These are phyloP conservation scores for Morone chrysops DNA, from an alignment of 2,113 vertebrate genomes.

Conservation along the genomic window DNA sequence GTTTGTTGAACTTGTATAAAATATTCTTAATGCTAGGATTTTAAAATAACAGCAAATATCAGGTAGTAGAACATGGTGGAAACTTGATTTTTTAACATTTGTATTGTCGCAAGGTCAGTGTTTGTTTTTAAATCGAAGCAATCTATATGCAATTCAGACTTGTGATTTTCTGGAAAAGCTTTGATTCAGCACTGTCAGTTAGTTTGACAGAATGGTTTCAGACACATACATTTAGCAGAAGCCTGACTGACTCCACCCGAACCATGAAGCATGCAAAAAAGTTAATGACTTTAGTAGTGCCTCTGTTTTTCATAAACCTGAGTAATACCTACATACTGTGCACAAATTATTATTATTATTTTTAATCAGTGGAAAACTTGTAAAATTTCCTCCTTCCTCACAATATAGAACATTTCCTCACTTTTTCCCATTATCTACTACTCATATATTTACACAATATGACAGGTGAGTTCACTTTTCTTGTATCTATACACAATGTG, in stretches of 20 bases:
- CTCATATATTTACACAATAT: not conserved
- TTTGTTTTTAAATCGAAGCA: not conserved
- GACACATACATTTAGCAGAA: not conserved
- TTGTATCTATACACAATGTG: not conserved
- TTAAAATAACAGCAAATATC: conserved; percentile 22
- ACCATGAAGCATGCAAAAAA: too few relatives aligned
- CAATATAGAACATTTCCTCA: not conserved
- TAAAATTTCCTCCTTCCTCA: too few relatives aligned
- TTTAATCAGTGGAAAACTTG: not conserved
- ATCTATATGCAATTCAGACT: not conserved
- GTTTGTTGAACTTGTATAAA: conserved; percentile 40
- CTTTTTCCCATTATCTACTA: not conserved
- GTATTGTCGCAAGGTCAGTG: conserved; percentile 4
- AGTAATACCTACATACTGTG: not conserved
- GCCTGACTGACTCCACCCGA: not conserved
- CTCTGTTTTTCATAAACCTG: not conserved
- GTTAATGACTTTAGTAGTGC: not conserved
- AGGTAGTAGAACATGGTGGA: conserved; percentile 14
- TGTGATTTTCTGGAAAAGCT: not conserved
- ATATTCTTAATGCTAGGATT: conserved; percentile 49
- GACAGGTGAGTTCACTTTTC: not conserved
- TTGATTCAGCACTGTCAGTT: not conserved
- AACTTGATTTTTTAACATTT: not conserved
- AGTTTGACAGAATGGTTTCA: conserved; percentile 9
- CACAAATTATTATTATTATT: not conserved